Percentiles rank a stretch among this genome's conserved stretches.
Evolutionary conservation across 2,888 invertebrate species (phyloP).

Genomic region (Hartigia nigra): DNA sequence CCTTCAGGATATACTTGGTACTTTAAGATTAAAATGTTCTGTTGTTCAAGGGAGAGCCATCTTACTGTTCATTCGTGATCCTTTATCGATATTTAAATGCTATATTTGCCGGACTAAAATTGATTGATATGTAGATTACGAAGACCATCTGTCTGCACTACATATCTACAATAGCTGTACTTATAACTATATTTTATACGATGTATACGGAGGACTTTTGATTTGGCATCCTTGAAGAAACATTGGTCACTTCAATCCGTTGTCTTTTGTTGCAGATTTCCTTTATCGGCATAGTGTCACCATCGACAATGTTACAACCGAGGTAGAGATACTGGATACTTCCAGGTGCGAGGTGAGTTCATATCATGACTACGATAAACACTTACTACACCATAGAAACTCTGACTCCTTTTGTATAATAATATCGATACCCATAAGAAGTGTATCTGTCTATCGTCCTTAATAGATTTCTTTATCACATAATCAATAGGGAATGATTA

Average conservation of each 20-base stretch:
- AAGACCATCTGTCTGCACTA: not conserved
- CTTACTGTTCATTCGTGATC: not conserved
- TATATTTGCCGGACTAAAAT: not conserved
- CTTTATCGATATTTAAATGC: not conserved
- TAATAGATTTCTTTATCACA: not conserved
- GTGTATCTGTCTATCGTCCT: not conserved
- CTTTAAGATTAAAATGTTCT: not conserved
- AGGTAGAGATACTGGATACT: conserved; percentile 84
- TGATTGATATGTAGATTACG: not conserved
- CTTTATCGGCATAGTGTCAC: conserved; percentile 82
- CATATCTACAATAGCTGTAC: not conserved
- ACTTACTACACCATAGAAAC: not conserved
- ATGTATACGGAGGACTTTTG: not conserved
- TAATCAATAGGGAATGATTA: not conserved
- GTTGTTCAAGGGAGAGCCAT: not conserved
- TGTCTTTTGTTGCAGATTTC: conserved; percentile 75
- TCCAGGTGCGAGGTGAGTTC: conserved; percentile 83
- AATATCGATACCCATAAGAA: not conserved
- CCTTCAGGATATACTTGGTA: too few relatives aligned
- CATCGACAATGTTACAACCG: conserved; percentile 81
- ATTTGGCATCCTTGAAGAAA: not conserved
- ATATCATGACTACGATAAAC: not conserved
- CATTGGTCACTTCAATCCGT: conserved; percentile 26
- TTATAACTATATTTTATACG: too few relatives aligned
- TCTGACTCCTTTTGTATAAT: not conserved